phyloP scores from a whole-genome alignment of 2,113 vertebrate genomes.

The Mustela lutreola region DNA sequence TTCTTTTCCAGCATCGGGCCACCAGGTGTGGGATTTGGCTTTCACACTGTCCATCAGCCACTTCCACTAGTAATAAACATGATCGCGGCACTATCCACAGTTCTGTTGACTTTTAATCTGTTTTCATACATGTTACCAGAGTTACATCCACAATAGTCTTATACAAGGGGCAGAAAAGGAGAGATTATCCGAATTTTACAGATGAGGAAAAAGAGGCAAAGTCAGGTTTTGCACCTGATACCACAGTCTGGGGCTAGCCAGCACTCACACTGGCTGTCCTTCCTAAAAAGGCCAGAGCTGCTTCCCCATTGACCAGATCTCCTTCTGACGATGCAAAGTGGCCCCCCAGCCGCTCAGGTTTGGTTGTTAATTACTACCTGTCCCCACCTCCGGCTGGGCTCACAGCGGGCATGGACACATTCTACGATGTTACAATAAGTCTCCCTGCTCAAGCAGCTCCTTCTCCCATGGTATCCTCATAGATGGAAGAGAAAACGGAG shows the following conservation, averaged over 20 bases:
- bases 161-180: not conserved
- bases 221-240: not conserved
- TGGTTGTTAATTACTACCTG: not conserved
- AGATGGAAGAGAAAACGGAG: not conserved
- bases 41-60: not conserved
- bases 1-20: not conserved
- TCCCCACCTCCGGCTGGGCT: not conserved
- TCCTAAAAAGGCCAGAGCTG: not conserved
- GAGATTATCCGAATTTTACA: not conserved
- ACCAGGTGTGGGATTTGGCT: rapidly evolving
- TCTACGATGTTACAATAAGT: not conserved
- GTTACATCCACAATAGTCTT: not conserved
- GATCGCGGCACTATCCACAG: not conserved
- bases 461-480: too few species aligned
- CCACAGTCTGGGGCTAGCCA: not conserved
- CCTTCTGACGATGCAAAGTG: not conserved
- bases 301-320: not conserved
- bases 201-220: not conserved
- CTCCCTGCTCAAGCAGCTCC: not conserved
- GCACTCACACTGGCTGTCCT: not conserved
- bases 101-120: not conserved
- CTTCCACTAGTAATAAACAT: not conserved
- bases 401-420: not conserved
- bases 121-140: not conserved
- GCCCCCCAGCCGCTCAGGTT: not conserved